Evolutionary conservation across 2,113 vertebrate species (phyloP).

Genomic region (Syngnathus floridae): DNA sequence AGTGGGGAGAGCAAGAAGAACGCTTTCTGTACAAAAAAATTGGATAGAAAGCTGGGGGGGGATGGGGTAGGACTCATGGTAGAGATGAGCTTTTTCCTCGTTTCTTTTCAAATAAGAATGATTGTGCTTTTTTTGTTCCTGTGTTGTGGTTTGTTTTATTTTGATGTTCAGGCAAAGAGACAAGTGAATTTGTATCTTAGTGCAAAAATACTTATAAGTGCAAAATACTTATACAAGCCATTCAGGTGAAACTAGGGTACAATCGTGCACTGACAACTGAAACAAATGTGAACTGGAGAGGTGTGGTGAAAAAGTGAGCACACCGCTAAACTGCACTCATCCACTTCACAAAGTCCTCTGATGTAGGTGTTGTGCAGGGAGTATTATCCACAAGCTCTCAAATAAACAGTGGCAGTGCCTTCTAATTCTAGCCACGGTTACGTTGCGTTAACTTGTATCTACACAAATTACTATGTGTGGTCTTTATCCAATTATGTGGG

Average conservation of each 20-base stretch:
- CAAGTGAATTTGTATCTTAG: not conserved
- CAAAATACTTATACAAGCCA: not conserved
- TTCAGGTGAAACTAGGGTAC: conserved; percentile 14
- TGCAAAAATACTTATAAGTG: not conserved
- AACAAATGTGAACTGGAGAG: conserved; percentile 1
- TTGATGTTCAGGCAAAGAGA: not conserved
- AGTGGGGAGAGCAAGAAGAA: conserved; percentile 14
- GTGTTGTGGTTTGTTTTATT: not conserved
- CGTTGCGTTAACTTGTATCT: conserved; percentile 27
- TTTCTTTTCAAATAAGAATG: not conserved
- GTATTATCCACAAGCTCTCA: conserved; percentile 28
- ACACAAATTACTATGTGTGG: conserved; percentile 22
- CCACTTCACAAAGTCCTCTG: conserved; percentile 19
- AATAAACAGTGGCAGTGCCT: conserved; percentile 1
- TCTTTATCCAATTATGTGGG: conserved; percentile 28
- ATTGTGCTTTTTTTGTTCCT: not conserved
- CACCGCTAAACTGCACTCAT: conserved; percentile 27
- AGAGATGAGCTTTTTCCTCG: conserved; percentile 1
- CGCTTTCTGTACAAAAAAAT: conserved; percentile 21
- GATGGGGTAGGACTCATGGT: conserved; percentile 25
- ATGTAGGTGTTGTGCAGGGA: conserved; percentile 27
- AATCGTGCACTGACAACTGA: conserved; percentile 3
- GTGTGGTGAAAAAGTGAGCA: conserved; percentile 20
- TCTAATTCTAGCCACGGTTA: conserved; percentile 16
- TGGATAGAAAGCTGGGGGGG: conserved; percentile 23